phyloP scores from a whole-genome alignment of 2,797 vertebrate genomes.

The Chrysocyon brachyurus region DNA sequence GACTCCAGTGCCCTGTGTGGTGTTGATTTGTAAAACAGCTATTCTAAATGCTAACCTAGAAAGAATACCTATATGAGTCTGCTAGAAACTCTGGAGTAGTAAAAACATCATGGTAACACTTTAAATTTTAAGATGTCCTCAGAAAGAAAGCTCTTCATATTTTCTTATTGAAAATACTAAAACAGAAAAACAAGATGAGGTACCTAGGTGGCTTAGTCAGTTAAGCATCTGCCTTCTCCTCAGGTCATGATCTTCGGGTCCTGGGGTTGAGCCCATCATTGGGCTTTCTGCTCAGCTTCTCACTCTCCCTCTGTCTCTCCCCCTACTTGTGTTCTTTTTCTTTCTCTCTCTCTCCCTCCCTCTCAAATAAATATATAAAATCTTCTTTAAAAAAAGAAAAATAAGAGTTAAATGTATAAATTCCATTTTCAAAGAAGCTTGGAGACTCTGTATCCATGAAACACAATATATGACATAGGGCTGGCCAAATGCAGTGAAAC shows the following conservation, averaged over 20 bases:
- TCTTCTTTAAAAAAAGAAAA: neutral
- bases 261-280: too few relatives aligned
- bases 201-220: too few relatives aligned
- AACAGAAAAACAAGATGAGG: too few relatives aligned
- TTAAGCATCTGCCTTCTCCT: too few relatives aligned
- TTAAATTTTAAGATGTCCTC: constrained; percentile 1
- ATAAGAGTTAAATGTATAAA: neutral
- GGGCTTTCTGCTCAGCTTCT: neutral
- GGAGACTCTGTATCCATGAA: neutral
- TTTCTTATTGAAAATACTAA: constrained; percentile 24
- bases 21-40: neutral
- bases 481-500: neutral
- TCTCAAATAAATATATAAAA: neutral
- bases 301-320: neutral
- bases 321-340: neutral
- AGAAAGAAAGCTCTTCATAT: neutral
- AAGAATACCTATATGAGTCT: neutral
- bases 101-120: neutral
- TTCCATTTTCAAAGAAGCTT: neutral
- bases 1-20: neutral
- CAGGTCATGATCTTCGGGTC: too few relatives aligned
- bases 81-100: neutral
- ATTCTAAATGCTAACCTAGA: neutral
- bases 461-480: neutral
- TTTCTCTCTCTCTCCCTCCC: too few relatives aligned